Conservation (phyloP, 2,888 invertebrate genomes). For the Amblyjoppa fuscipennis region DNA sequence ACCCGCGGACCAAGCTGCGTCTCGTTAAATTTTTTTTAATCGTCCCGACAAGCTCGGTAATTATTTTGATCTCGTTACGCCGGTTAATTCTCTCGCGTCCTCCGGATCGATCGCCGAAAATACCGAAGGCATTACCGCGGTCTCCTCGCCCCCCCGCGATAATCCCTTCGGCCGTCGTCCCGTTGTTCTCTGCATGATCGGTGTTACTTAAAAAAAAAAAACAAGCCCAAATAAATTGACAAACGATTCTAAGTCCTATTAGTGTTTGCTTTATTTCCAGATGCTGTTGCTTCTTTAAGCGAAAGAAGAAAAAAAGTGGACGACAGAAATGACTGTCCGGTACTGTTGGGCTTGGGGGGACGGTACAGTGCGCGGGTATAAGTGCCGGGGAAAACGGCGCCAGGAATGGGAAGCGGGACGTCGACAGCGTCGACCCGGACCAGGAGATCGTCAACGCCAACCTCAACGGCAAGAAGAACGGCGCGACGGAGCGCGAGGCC, state of each 20-base stretch:
- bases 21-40: background rate
- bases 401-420: slow-evolving; percentile 43
- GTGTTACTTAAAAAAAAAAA: slow-evolving; percentile 69
- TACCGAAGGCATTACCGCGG: no score
- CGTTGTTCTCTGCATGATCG: slow-evolving; percentile 73
- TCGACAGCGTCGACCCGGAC: slow-evolving; percentile 85
- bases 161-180: slow-evolving; percentile 44
- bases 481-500: slow-evolving; percentile 86
- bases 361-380: slow-evolving; percentile 82
- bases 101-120: no score
- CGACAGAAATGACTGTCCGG: slow-evolving; percentile 95
- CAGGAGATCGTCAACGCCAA: slow-evolving; percentile 73
- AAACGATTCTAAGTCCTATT: slow-evolving; percentile 84
- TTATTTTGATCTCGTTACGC: background rate
- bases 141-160: slow-evolving; percentile 30
- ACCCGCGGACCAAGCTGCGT: background rate
- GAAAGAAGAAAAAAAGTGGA: slow-evolving; percentile 99
- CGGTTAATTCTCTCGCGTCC: no score
- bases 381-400: slow-evolving; percentile 76
- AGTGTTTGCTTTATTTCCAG: slow-evolving; percentile 89
- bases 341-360: slow-evolving; percentile 88
- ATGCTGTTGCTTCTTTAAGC: slow-evolving; percentile 99
- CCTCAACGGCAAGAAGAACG: slow-evolving; percentile 37
- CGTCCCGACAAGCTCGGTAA: background rate
- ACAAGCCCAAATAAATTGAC: slow-evolving; percentile 62